Evolutionary conservation across 2,113 vertebrate species (phyloP).

Genomic region (Menidia beryllina): DNA sequence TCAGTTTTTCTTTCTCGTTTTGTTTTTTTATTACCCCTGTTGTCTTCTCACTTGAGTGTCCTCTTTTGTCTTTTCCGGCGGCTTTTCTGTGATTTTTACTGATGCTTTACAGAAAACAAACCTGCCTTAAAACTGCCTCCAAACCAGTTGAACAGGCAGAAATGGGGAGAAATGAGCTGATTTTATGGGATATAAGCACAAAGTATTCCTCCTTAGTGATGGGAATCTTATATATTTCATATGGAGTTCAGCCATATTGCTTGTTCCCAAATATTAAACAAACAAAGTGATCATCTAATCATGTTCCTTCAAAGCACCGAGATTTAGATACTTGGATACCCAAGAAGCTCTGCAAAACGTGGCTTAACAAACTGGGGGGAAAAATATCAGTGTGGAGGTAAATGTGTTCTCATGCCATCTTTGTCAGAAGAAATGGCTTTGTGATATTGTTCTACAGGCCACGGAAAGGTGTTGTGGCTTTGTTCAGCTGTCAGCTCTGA

Average conservation of each 20-base stretch:
- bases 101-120: constrained; percentile 4
- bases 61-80: constrained; percentile 4
- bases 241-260: background rate
- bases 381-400: constrained; percentile 13
- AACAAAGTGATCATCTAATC: constrained; percentile 4
- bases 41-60: constrained; percentile 2
- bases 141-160: background rate
- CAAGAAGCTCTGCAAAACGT: constrained; percentile 7
- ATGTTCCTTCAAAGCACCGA: constrained; percentile 27
- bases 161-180: background rate
- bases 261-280: background rate
- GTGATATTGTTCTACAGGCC: background rate
- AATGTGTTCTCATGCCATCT: constrained; percentile 10
- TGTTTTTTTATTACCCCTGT: background rate
- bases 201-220: background rate
- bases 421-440: constrained; percentile 17
- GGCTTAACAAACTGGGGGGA: constrained; percentile 17
- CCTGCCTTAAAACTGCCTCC: background rate
- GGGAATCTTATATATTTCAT: background rate
- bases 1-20: background rate
- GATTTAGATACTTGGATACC: constrained; percentile 12
- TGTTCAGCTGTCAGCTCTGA: constrained; percentile 18
- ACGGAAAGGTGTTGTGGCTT: constrained; percentile 17
- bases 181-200: background rate
- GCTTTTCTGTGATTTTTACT: background rate